phyloP scores from a whole-genome alignment of 2,888 invertebrate genomes.

The Lasioglossum villosulum region DNA sequence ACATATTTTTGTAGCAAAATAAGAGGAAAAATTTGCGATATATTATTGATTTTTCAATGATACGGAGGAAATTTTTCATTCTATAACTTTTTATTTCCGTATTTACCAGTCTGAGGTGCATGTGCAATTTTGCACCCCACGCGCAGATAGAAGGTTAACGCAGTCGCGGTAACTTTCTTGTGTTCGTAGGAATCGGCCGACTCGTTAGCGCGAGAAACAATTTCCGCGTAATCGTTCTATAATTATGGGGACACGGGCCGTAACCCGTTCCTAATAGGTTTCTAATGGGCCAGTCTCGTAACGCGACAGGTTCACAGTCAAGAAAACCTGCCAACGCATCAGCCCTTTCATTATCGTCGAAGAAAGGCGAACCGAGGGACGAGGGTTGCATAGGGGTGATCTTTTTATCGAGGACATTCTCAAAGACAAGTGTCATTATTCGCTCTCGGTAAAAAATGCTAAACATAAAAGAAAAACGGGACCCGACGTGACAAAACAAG shows the following conservation, averaged over 20 bases:
- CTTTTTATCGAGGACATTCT: not conserved
- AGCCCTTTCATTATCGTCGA: constrained; percentile 6
- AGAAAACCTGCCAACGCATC: not conserved
- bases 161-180: not conserved
- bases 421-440: not conserved
- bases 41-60: too few species aligned
- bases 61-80: too few species aligned
- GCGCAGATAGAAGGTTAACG: not conserved
- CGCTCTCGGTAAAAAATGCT: not conserved
- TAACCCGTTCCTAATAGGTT: not conserved
- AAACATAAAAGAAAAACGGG: not conserved
- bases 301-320: constrained; percentile 27
- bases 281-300: not conserved
- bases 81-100: too few species aligned
- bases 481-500: not conserved
- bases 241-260: not conserved
- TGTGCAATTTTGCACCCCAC: too few species aligned
- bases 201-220: not conserved
- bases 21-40: too few species aligned
- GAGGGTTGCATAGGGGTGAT: not conserved
- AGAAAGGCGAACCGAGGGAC: not conserved
- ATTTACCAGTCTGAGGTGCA: too few species aligned
- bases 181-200: constrained; percentile 1
- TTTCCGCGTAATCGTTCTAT: constrained; percentile 20
- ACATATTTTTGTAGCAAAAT: too few species aligned